phyloP scores from a whole-genome alignment of 1,140 invertebrate genomes.

The Goniozus legneri region DNA sequence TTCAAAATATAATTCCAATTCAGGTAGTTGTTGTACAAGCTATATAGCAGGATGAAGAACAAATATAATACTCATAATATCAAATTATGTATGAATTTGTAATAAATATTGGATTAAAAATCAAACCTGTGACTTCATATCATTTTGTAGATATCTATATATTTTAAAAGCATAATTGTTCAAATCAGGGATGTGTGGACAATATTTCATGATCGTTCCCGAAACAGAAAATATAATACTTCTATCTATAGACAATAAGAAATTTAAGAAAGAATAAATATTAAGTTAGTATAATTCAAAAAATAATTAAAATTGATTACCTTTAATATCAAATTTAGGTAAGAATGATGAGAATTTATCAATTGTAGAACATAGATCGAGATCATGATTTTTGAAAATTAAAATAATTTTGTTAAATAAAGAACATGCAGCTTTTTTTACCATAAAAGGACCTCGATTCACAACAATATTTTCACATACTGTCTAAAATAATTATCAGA shows the following conservation, averaged over 20 bases:
- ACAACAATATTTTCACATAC: conserved; percentile 22
- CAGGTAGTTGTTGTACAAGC: conserved; percentile 16
- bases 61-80: conserved; percentile 1
- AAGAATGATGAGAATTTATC: conserved; percentile 12
- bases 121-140: conserved; percentile 25
- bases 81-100: not conserved
- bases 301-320: conserved; percentile 13
- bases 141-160: conserved; percentile 14
- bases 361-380: conserved; percentile 20
- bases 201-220: conserved; percentile 21
- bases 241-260: conserved; percentile 15
- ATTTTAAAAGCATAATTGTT: conserved; percentile 6
- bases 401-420: conserved; percentile 28
- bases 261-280: not conserved
- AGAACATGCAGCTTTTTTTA: conserved; percentile 19
- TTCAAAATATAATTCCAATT: conserved; percentile 27
- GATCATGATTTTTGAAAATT: conserved; percentile 18
- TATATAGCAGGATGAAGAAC: conserved; percentile 6
- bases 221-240: conserved; percentile 12
- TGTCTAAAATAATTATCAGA: conserved; percentile 26
- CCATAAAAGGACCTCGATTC: conserved; percentile 7
- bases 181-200: conserved; percentile 6
- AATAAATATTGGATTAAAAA: conserved; percentile 1
- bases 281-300: conserved; percentile 2
- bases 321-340: conserved; percentile 14